Evolutionary conservation across 2,888 invertebrate species (phyloP), one percentile per base, ranked within the genome.

Genomic region (Drosophila gaucha): DNA sequence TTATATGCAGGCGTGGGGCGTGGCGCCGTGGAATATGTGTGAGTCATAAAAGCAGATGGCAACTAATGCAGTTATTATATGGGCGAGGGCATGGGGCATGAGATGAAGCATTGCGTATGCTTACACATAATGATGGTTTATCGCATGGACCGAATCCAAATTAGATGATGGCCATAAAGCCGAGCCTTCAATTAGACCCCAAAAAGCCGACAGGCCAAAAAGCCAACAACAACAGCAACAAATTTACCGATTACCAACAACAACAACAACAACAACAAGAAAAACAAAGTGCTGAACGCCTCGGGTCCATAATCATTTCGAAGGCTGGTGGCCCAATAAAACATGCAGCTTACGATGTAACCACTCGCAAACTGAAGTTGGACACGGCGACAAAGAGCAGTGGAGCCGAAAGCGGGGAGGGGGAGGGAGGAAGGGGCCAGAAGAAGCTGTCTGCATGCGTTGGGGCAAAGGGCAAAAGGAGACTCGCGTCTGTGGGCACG

Each of bases 271-370:
- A 51, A 26, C 33, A 31, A 18, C 41, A 31, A 14, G n/a, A 16
- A 44, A 18, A 20, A 26, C 60, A 51, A 62, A 68, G 58, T 65
- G 67, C 59, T 58, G 60, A 65, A 60, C 46, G 43, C 55, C 24
- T 14, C 60, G 59, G 68, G 56, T 64, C 59, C 84, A 80, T 84
- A 84, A 84, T 80, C 73, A 80, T 64, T 72, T 64, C 52, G 56
- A 65, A 62, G 63, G 63, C 46, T 50, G 68, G 33, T 49, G 67
- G 78, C 54, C 76, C 85, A 82, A 82, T 82, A 82, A 82, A 82
- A 84, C 82, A 82, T 76, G 76, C 76, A 67, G 85, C 85, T 84
- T 82, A 84, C 76, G 80, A 80, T 67, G 59, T 60, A 60, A 54
- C 30, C 58, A 49, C 50, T 52, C 44, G 62, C 60, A 58, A 59